phyloP scores from a whole-genome alignment of 2,888 invertebrate species.

The Epinotia bilunana region DNA sequence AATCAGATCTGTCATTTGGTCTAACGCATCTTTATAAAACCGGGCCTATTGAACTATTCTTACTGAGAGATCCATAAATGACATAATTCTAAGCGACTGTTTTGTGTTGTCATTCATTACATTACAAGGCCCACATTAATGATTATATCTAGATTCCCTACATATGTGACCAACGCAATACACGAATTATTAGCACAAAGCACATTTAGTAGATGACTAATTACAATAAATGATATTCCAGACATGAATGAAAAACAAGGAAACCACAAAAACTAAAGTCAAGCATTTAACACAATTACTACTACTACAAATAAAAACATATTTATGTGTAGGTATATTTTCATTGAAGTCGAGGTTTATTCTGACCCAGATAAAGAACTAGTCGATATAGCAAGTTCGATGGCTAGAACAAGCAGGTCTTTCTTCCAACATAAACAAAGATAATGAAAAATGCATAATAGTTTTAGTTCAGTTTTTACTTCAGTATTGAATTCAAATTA shows the following conservation, averaged over 20 bases:
- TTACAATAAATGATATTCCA: background rate
- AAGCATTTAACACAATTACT: slow-evolving; percentile 5
- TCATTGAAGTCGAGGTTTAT: no score
- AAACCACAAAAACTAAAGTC: slow-evolving; percentile 5
- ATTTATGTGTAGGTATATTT: no score
- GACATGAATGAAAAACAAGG: background rate
- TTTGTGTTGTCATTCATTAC: slow-evolving; percentile 7
- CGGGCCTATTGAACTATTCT: no score
- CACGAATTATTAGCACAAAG: background rate
- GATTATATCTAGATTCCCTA: background rate
- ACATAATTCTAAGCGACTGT: background rate
- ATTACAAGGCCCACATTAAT: background rate
- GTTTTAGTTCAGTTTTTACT: no score
- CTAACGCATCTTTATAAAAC: no score
- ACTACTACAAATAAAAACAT: background rate
- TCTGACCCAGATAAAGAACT: background rate
- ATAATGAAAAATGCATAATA: no score
- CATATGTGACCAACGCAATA: slow-evolving; percentile 35
- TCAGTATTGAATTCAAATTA: no score
- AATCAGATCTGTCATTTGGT: no score
- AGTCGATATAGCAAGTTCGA: background rate
- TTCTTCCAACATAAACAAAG: no score
- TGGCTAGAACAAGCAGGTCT: background rate
- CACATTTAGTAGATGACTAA: background rate
- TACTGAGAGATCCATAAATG: no score